Base-by-base conservation (phyloP, 2,797 vertebrate species). In the Yasuhikotakia modesta region DNA sequence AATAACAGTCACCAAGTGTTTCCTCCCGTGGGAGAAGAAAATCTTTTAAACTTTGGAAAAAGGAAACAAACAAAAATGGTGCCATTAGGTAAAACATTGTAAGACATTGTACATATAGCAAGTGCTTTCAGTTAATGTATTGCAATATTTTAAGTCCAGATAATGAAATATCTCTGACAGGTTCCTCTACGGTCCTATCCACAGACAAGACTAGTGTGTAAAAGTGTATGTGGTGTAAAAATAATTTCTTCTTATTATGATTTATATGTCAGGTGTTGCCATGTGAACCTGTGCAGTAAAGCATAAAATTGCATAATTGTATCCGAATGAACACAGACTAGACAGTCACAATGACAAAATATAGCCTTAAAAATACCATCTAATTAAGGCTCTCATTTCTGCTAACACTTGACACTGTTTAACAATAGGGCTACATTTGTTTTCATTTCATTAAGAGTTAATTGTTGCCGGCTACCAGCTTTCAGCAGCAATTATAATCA, bases 1-100 rank as follows among this genome's bases (percentile, higher is more conserved):
- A 83, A 85, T 85, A 94, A 93, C 92, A 94, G 93, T 94, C 92
- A 90, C 85, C 85, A 86, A 87, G 87, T 86, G 74, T 85, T 1
- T 81, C 83, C 82, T 89, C 82, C 83, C 60, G 21, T 60, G 73
- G 19, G 82, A 89, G 85, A 86, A 86, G 48, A 58, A 76, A 66
- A 79, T 53, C 70, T 73, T 52, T 46, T 60, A 82, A 73, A 88
- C 83, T 85, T 85, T 43, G 71, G 35, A 48, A 86, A 85, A 82
- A 82, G 84, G 83, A 82, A 83, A 70, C 86, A 65, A 87, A 87
- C 64, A 86, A 85, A 90, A 84, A 80, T 76, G 87, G 85, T 89
- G 86, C 81, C 76, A 85, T 68, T 82, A 80, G 80, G 83, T 85
- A 84, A 43, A 72, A 91, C 78, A 77, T 69, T 57, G 74, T 78